Evolutionary conservation across 2,113 vertebrate genomes (phyloP), one percentile per base, ranked within the genome.

Genomic region (Cyanistes caeruleus): DNA sequence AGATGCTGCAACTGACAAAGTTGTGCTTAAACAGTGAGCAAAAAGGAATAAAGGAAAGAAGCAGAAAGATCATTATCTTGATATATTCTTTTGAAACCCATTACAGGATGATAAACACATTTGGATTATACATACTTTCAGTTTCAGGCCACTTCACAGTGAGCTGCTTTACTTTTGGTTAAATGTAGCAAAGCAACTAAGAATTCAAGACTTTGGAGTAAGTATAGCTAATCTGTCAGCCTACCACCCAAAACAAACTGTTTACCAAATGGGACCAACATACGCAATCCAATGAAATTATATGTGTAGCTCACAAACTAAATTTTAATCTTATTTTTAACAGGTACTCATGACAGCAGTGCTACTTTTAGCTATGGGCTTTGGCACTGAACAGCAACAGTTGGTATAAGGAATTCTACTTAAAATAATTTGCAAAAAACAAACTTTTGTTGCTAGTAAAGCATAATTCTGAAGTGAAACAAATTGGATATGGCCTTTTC

Each of bases 91-190:
- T 51, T 59, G 55, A 77, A 77, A 77, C 37, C 19, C 46, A 46
- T 28, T 28, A 77, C 2, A 10, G 39, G 21, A 70, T 53, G 15
- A 72, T 48, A 43, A 44, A 5, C 0, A 0, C 31, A 16, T 75
- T 59, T 56, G 12, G 56, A 79, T 51, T 55, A 79, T 33, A 27
- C 3, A 39, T 6, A n/a, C 20, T 48, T 85, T n/a, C 37, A 33
- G 13, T 49, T 92, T 72, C 62, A 90, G 21, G 37, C 11, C 16
- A 18, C 52, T 52, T 58, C 33, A 79, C 46, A 41, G 41, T 67
- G 28, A 94, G 84, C 10, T 35, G 24, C 41, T 80, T 39, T 69
- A 13, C 9, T 52, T 51, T 65, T 25, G 18, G 35, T 64, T 51
- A 53, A 52, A 70, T 4, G 10, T 10, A 79, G 46, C 28, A 48